Conservation (phyloP, 2,113 vertebrate species). For the Centropus unirufus region DNA sequence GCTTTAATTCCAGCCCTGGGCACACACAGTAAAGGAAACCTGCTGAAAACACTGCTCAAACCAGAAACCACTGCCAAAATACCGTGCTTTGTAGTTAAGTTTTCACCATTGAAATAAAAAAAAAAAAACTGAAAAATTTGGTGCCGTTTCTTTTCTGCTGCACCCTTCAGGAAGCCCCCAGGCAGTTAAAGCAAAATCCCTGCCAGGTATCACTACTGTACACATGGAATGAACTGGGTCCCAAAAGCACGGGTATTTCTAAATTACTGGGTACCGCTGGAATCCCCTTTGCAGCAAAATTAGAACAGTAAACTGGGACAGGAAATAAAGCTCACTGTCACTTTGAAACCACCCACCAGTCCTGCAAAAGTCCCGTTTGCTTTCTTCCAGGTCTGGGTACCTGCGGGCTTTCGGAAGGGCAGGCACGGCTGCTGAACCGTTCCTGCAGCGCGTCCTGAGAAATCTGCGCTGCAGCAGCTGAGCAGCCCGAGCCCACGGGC, state of each 20-base stretch:
- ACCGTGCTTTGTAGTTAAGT: accelerated
- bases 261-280: background rate
- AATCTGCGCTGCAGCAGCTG: accelerated
- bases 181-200: background rate
- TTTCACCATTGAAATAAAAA: background rate
- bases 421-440: background rate
- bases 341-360: background rate
- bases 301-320: background rate
- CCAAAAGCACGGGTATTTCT: background rate
- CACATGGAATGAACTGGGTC: no score
- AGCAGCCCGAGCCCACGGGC: accelerated
- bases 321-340: background rate
- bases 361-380: background rate
- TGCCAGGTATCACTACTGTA: no score
- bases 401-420: background rate
- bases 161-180: background rate
- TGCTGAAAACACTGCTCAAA: background rate
- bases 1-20: background rate
- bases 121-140: background rate
- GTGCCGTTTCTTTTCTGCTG: background rate
- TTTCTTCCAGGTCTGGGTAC: background rate
- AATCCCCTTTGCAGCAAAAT: background rate
- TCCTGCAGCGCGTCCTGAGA: accelerated
- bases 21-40: background rate
- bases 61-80: accelerated